Evolutionary conservation across 30 jellyfish, hydroid and myxozoan genomes (phyloP), one percentile per base, ranked within the genome.

Genomic region (Catostylus mosaicus): DNA sequence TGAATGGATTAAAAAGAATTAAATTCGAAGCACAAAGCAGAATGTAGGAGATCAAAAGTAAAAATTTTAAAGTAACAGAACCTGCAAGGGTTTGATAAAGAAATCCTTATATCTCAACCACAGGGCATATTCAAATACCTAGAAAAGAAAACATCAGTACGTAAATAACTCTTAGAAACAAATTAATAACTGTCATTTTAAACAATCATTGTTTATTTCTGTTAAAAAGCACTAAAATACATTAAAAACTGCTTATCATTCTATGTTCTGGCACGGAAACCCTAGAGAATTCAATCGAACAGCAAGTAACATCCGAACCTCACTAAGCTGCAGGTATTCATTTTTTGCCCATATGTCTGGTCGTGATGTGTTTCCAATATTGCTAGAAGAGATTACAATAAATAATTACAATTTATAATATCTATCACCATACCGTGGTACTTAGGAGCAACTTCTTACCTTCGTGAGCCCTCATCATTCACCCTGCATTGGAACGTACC

Each of bases 261-360:
- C n/a, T n/a, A n/a, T n/a, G n/a, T n/a, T n/a, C n/a, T n/a, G n/a
- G n/a, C n/a, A n/a, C n/a, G n/a, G n/a, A n/a, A n/a, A n/a, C n/a
- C n/a, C n/a, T n/a, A n/a, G n/a, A n/a, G n/a, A n/a, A n/a, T n/a
- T n/a, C n/a, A n/a, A n/a, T n/a, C n/a, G n/a, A n/a, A n/a, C n/a
- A n/a, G n/a, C n/a, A n/a, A n/a, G n/a, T n/a, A n/a, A n/a, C n/a
- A n/a, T n/a, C n/a, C n/a, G n/a, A 47, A 86, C 96, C 88, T 87
- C 96, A 33, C 88, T 87, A 56, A 87, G 85, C 61, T 87, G 96
- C 30, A 87, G 33, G 34, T 27, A 23, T 35, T 87, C 96, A 72
- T 78, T 87, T 34, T 52, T 78, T 23, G 90, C 96, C 96, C 96
- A 87, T 0, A 87, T 67, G 54, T 87, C 96, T n/a, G 89, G 82